Evolutionary conservation across 1,140 invertebrate species (phyloP), one percentile per base, ranked within the genome.

Genomic region (Atta texana): DNA sequence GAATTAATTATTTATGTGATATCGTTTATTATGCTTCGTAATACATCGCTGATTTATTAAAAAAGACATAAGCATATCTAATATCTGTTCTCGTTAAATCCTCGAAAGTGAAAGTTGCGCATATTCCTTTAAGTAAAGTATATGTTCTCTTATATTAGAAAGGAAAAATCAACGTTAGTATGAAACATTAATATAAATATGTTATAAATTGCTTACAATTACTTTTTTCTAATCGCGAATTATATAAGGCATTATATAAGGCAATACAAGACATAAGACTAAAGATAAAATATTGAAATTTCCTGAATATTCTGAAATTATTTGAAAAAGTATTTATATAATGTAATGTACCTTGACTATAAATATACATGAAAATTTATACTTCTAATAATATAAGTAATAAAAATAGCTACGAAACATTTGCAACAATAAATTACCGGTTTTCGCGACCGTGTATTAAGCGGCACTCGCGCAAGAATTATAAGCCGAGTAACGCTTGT

Each of bases 261-360:
- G 2, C 8, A 34, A 68, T 49, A 12, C 2, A 12, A 68, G 10
- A 57, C 14, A 51, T 57, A 31, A 7, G 16, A 31, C 7, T 61
- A 49, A 51, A 72, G 10, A 82, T 34, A 5, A 51, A 78, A 34
- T 21, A 24, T 64, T n/a, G 18, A 49, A 86, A 63, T 57, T 75
- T 44, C 0, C 18, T 10, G 21, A 64, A 1, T 14, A 16, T 55
- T n/a, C 2, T 24, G 8, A 71, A 59, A 5, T 18, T n/a, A 14
- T 12, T 31, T 69, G n/a, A 34, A 49, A 61, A 49, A 82, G 18
- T 31, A 61, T 49, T 57, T 61, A 8, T 14, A n/a, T 14, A 51
- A 51, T 14, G 8, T 51, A 49, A 24, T 51, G 18, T 28, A 51
- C 14, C 0, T 55, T 34, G 12, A 53, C 16, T 39, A 44, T 55